Evolutionary conservation across 2,888 invertebrate genomes (phyloP).

Genomic region (Petrolisthes manimaculis): DNA sequence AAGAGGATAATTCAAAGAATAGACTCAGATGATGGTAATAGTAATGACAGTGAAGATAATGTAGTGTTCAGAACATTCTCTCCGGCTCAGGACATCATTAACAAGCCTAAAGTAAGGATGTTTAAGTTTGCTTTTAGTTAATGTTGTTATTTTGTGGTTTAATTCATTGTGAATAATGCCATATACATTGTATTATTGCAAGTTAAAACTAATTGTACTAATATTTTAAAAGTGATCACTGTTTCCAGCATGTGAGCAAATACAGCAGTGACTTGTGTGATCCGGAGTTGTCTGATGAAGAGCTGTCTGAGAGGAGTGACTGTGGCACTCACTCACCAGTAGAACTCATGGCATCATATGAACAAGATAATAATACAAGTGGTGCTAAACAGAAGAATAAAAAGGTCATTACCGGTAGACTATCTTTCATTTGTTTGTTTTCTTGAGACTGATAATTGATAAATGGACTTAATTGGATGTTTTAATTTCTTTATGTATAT

Average conservation of each 20-base stretch:
- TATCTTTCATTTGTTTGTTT: too few relatives aligned
- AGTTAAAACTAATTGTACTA: not conserved
- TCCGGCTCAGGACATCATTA: too few relatives aligned
- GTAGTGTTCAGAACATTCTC: too few relatives aligned
- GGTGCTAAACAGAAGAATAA: not conserved
- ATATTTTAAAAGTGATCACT: not conserved
- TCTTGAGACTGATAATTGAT: too few relatives aligned
- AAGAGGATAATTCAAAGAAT: not conserved
- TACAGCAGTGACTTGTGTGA: slow-evolving; percentile 44
- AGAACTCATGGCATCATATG: not conserved
- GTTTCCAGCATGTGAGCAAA: not conserved
- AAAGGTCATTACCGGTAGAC: not conserved
- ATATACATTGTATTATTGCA: too few relatives aligned
- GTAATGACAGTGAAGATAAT: not conserved
- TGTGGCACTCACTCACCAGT: not conserved
- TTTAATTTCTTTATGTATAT: too few relatives aligned
- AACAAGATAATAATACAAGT: too few relatives aligned
- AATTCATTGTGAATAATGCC: too few relatives aligned
- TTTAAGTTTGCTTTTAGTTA: too few relatives aligned
- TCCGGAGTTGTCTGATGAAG: slow-evolving; percentile 43
- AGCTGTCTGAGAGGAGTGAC: not conserved
- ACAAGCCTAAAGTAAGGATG: too few relatives aligned
- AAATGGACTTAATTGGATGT: too few relatives aligned
- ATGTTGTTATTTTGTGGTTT: too few relatives aligned
- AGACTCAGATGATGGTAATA: not conserved